Conservation (phyloP, 1,140 invertebrate species). For the Dinoponera quadriceps region DNA sequence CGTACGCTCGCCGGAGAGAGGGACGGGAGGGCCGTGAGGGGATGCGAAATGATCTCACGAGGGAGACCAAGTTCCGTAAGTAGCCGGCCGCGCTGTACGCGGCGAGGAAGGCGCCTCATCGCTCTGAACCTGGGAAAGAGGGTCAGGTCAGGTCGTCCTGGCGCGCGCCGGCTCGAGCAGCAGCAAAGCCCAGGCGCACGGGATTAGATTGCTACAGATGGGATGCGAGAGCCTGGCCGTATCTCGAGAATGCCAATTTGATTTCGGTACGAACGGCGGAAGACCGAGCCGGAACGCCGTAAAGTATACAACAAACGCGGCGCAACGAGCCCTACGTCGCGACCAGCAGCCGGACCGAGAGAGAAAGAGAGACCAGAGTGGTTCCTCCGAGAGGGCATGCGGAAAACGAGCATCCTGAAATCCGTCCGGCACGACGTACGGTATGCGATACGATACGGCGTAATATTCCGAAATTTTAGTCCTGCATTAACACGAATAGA, state of each 20-base stretch:
- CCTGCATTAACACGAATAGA: no score
- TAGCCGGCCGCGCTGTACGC: slow-evolving; percentile 65
- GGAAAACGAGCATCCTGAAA: slow-evolving; percentile 10
- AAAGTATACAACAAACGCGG: slow-evolving; percentile 71
- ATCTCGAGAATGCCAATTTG: slow-evolving; percentile 82
- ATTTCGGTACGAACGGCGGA: slow-evolving; percentile 71
- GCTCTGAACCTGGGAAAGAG: slow-evolving; percentile 33
- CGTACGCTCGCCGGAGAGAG: slow-evolving; percentile 23
- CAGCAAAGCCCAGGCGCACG: slow-evolving; percentile 71
- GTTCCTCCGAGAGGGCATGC: slow-evolving; percentile 14
- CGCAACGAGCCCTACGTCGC: slow-evolving; percentile 62
- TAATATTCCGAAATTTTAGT: no score
- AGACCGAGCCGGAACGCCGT: slow-evolving; percentile 62
- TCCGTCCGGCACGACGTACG: background rate
- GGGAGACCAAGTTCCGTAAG: slow-evolving; percentile 80
- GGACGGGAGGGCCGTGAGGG: slow-evolving; percentile 44
- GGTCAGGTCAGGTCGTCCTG: slow-evolving; percentile 27
- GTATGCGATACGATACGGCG: no score
- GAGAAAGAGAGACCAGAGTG: background rate
- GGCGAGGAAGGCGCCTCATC: background rate
- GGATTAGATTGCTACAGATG: slow-evolving; percentile 83
- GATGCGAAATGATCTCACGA: slow-evolving; percentile 79
- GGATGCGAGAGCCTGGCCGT: slow-evolving; percentile 75
- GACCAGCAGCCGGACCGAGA: background rate
- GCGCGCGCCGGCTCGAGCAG: slow-evolving; percentile 47